Base-by-base conservation (phyloP, 2,797 vertebrate species). In the Gymnothorax javanicus region DNA sequence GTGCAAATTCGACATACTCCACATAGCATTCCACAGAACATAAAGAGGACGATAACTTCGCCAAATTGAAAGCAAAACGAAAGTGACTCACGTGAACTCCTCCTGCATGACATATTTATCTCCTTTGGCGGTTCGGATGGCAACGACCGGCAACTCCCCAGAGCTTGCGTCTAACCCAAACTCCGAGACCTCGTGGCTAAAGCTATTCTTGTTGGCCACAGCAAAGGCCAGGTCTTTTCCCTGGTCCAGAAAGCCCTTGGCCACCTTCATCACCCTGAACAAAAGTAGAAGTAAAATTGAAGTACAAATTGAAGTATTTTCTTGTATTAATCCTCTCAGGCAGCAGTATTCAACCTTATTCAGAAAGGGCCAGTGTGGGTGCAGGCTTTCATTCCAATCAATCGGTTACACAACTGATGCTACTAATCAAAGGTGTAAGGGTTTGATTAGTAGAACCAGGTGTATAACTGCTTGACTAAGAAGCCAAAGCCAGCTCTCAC, bases 31-130 rank as follows among this genome's bases (percentile, higher is more conserved):
- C 23, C 15, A 69, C 11, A 9, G 7, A 69, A 69, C 58, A 62
- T 69, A 17, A 57, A 77, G 71, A 52, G 50, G 15, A 79, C 43
- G 8, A 20, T 17, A 54, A 81, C 52, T 77, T 20, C 20, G 52
- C 73, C 75, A 81, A 81, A 77, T 2, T 17, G 43, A 81, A 33
- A 81, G 11, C 7, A 20, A 50, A 23, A 56, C 54, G 8, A n/a
- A 52, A 27, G 79, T 59, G 90, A 96, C 97, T 96, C 94, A 99
- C 98, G 97, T 96, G 95, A 99, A 99, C 88, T 99, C 98, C 86
- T 99, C 97, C 0, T 93, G 95, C 99, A 99, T 99, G 92, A 96
- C 94, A 0, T 96, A 99, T 96, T 99, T 99, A 87, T 99, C 97
- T 90, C 98, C 99, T 89, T 97, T 98, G 86, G 94, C 90, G 0